phyloP scores from a whole-genome alignment of 2,113 vertebrate genomes.

The Suncus etruscus region DNA sequence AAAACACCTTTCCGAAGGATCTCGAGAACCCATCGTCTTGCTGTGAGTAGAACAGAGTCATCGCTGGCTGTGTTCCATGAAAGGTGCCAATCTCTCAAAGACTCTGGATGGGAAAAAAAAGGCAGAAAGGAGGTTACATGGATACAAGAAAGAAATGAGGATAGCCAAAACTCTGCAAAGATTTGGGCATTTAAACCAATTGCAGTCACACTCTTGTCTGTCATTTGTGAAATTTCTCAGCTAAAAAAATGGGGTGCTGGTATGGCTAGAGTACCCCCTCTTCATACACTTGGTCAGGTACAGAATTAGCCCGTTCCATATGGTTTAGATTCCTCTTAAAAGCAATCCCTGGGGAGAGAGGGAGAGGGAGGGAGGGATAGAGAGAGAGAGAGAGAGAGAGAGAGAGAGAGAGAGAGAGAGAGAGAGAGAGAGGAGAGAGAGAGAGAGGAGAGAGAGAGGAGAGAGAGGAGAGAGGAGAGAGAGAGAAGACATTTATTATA shows the following conservation, averaged over 20 bases:
- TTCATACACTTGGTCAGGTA: not conserved
- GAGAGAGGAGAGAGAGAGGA: not conserved
- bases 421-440: not conserved
- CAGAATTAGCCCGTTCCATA: not conserved
- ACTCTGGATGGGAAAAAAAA: not conserved
- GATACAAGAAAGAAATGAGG: not conserved
- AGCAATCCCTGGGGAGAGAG: not conserved
- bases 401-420: not conserved
- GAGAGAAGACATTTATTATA: not conserved
- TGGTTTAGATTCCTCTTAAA: conserved; percentile 21
- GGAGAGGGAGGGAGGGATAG: not conserved
- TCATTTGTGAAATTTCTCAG: not conserved
- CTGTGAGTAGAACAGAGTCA: not conserved
- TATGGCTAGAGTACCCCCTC: not conserved
- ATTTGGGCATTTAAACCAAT: not conserved
- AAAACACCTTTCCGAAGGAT: not conserved
- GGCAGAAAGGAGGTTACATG: not conserved
- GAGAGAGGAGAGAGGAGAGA: not conserved
- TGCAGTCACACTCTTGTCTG: not conserved
- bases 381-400: not conserved
- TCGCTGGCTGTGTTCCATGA: not conserved
- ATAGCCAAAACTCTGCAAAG: not conserved
- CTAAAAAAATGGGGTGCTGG: not conserved
- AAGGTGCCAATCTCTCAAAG: not conserved
- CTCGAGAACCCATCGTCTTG: not conserved